A percentile compares a stretch with the other conserved stretches of the same genome.
Conservation (phyloP, 2,797 vertebrate genomes). For the Mormyrus proboscirostris region DNA sequence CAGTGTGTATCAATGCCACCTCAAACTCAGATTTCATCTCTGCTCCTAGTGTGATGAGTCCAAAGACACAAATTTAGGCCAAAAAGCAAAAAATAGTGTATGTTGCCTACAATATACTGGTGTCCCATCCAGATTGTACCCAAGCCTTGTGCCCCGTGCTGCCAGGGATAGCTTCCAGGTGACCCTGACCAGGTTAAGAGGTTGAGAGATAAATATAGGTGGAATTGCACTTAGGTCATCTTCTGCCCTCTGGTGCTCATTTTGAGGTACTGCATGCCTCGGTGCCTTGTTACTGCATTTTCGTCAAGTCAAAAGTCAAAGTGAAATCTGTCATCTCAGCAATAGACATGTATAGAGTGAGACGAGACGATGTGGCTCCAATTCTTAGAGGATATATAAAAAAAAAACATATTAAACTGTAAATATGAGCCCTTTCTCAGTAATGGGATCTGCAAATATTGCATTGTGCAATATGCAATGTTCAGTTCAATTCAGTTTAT, state of each 20-base stretch:
- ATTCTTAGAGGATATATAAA: too few species aligned
- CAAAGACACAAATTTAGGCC: background rate
- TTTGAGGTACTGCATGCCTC: constrained; percentile 27
- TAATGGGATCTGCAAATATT: background rate
- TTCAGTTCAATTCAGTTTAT: background rate
- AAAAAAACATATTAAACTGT: too few species aligned
- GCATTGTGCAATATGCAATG: background rate
- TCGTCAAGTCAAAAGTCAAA: background rate
- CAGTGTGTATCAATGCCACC: background rate
- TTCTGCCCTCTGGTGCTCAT: constrained; percentile 49
- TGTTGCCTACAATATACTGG: background rate
- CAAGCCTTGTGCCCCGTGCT: background rate
- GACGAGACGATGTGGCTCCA: too few species aligned
- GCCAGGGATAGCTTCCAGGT: background rate
- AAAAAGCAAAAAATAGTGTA: background rate
- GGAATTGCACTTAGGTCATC: constrained; percentile 17
- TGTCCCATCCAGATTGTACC: background rate
- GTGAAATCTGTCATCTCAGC: too few species aligned
- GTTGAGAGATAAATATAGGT: background rate
- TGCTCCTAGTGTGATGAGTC: background rate
- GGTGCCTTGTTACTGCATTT: background rate
- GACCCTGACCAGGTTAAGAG: background rate
- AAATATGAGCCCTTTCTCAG: too few species aligned
- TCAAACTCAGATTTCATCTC: background rate
- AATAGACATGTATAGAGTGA: too few species aligned